Conservation (phyloP, 2,888 invertebrate genomes). For the Amphipyra tragopoginis region DNA sequence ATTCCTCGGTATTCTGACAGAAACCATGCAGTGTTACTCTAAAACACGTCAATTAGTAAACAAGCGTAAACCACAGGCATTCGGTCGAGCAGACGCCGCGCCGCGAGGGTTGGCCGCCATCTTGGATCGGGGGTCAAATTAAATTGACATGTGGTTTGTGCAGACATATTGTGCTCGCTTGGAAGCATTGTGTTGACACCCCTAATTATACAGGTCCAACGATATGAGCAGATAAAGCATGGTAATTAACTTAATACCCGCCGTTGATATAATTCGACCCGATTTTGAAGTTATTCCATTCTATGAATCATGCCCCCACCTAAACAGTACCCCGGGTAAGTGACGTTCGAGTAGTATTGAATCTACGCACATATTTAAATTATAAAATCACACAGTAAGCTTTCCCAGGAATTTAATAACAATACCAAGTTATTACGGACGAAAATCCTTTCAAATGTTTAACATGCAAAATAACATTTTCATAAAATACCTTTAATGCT, state of each 20-base stretch:
- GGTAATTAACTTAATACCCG: constrained; percentile 83
- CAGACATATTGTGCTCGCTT: constrained; percentile 84
- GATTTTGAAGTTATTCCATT: constrained; percentile 65
- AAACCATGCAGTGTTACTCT: constrained; percentile 78
- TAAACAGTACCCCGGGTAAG: constrained; percentile 14
- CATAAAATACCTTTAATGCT: constrained; percentile 75
- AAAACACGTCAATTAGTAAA: constrained; percentile 85
- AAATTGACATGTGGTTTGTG: constrained; percentile 88
- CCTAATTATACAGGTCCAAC: constrained; percentile 86
- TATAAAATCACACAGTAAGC: constrained; percentile 20
- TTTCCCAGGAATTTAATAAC: constrained; percentile 51
- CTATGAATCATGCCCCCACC: constrained; percentile 66
- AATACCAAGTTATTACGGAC: constrained; percentile 52
- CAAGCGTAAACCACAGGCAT: constrained; percentile 82
- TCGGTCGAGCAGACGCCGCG: constrained; percentile 72
- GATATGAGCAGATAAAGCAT: constrained; percentile 82
- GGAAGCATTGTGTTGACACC: constrained; percentile 85
- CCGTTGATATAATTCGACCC: constrained; percentile 72
- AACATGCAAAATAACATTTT: constrained; percentile 74
- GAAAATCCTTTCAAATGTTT: constrained; percentile 66
- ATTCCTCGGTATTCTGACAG: constrained; percentile 70
- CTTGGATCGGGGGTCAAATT: constrained; percentile 88
- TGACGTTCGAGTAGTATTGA: constrained; percentile 22
- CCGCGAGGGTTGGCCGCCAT: constrained; percentile 82
- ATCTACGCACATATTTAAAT: constrained; percentile 28